Conservation (phyloP, 2,797 vertebrate genomes). For the Heliangelus exortis region DNA sequence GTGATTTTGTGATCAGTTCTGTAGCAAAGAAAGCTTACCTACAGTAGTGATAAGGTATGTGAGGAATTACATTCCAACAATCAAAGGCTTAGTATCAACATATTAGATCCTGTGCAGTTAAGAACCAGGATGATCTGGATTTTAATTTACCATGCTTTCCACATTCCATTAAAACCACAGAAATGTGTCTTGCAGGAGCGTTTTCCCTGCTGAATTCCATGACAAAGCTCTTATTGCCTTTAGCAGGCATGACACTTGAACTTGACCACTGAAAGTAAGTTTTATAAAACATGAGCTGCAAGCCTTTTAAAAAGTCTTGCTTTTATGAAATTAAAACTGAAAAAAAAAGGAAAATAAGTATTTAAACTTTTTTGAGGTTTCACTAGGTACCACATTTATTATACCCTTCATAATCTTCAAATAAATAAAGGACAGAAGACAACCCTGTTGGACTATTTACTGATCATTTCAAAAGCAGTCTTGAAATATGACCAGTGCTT, state of each 20-base stretch:
- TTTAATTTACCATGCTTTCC: background rate
- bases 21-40: background rate
- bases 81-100: fast-evolving
- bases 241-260: background rate
- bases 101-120: background rate
- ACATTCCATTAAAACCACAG: background rate
- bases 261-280: background rate
- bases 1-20: background rate
- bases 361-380: conserved; percentile 14
- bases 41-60: background rate
- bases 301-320: background rate
- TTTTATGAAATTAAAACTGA: background rate
- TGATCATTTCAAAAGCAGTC: background rate
- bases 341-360: background rate
- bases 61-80: background rate
- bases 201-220: background rate
- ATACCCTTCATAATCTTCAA: background rate
- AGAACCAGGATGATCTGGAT: background rate
- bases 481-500: background rate
- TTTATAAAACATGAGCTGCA: background rate
- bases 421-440: background rate
- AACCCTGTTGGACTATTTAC: background rate
- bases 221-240: background rate
- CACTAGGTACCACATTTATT: background rate
- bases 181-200: background rate